A percentile compares a stretch with the other conserved stretches of the same genome.
These are phyloP conservation scores for Pteropus rufus DNA, from an alignment of 2,797 vertebrate species.

Conservation along the genomic window DNA sequence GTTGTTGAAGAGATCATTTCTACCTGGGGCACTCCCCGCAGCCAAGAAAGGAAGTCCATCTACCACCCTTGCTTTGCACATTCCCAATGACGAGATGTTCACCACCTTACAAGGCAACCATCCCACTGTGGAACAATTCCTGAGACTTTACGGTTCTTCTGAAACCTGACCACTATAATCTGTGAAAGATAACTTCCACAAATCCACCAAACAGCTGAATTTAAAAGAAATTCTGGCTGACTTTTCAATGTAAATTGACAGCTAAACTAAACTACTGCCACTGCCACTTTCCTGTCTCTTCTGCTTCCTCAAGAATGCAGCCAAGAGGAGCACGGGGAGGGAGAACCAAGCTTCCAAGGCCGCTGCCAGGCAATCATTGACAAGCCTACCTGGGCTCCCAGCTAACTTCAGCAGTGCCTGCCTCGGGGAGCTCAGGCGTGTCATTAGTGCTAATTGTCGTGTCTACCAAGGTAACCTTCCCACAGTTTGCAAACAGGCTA, in stretches of 20 bases:
- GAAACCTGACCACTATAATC: neutral
- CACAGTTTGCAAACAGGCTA: constrained; percentile 63
- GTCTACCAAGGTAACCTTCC: constrained; percentile 63
- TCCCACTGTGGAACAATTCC: neutral
- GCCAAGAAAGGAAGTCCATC: neutral
- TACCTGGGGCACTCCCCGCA: neutral
- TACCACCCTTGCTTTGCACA: neutral
- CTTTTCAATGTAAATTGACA: neutral
- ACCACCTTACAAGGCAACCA: neutral
- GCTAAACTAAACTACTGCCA: neutral
- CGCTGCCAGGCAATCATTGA: constrained; percentile 18
- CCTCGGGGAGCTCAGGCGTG: neutral
- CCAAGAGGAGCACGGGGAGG: neutral
- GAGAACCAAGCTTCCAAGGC: neutral
- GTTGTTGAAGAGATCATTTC: neutral
- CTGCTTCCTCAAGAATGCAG: constrained; percentile 2
- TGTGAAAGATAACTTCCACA: neutral
- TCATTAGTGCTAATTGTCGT: constrained; percentile 56
- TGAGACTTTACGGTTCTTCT: neutral
- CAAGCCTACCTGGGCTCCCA: constrained; percentile 1
- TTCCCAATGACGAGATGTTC: neutral
- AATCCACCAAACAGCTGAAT: neutral
- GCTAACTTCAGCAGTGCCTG: neutral
- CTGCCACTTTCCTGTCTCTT: neutral
- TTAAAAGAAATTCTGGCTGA: neutral